Percentiles rank a stretch among this genome's conserved stretches.
Evolutionary conservation across 2,797 vertebrate species (phyloP).

Genomic region (Gymnodraco acuticeps): DNA sequence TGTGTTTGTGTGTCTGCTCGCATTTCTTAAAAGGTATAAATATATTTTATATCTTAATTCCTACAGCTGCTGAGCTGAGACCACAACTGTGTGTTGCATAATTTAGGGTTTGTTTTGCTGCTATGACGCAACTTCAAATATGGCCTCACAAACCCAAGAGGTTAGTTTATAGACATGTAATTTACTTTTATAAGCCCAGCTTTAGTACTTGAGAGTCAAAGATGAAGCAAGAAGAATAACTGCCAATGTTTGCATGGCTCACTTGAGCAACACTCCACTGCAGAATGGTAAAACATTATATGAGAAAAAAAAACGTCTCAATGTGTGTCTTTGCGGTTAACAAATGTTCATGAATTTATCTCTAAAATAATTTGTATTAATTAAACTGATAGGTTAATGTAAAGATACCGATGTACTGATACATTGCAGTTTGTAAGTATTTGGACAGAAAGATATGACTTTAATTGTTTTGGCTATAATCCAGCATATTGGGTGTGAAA

Average conservation of each 20-base stretch:
- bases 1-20: background rate
- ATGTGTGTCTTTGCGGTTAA: slow-evolving; percentile 13
- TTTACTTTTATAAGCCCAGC: slow-evolving; percentile 79
- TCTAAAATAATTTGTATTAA: background rate
- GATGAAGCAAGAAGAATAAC: slow-evolving; percentile 59
- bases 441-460: slow-evolving; percentile 48
- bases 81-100: slow-evolving; percentile 58
- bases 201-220: slow-evolving; percentile 65
- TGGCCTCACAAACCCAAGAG: slow-evolving; percentile 70
- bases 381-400: slow-evolving; percentile 27
- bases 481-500: slow-evolving; percentile 36
- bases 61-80: slow-evolving; percentile 47
- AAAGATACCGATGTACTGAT: slow-evolving; percentile 44
- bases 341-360: background rate
- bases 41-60: slow-evolving; percentile 42
- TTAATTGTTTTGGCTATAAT: slow-evolving; percentile 49
- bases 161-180: slow-evolving; percentile 81
- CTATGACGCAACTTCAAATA: slow-evolving; percentile 74
- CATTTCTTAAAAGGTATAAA: background rate
- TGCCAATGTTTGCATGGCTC: slow-evolving; percentile 45
- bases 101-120: slow-evolving; percentile 70
- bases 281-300: slow-evolving; percentile 37
- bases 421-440: slow-evolving; percentile 30
- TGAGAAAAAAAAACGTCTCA: slow-evolving; percentile 9
- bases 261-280: slow-evolving; percentile 32